Evolutionary conservation across 2,888 invertebrate genomes (phyloP).

Genomic region (Netelia melanura): DNA sequence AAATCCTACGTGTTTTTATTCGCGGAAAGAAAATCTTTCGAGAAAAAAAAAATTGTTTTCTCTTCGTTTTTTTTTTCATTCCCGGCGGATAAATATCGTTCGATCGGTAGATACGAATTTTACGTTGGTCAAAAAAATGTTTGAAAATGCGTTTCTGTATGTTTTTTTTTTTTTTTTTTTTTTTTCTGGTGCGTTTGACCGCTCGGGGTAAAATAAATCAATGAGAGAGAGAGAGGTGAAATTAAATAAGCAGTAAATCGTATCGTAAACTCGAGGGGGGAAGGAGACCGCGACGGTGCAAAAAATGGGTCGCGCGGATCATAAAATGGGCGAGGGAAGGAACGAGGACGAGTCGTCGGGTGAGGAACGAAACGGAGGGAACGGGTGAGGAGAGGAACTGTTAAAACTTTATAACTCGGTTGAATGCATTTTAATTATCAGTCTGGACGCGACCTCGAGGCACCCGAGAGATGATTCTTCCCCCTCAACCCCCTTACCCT

Average conservation of each 20-base stretch:
- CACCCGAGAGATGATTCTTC: slow-evolving; percentile 38
- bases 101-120: no score
- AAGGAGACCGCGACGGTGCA: slow-evolving; percentile 42
- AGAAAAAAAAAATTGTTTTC: no score
- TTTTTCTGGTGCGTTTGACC: no score
- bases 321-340: slow-evolving; percentile 69
- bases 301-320: not conserved
- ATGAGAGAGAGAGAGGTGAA: slow-evolving; percentile 70
- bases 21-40: no score
- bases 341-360: slow-evolving; percentile 38
- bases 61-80: no score
- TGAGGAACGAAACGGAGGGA: slow-evolving; percentile 18
- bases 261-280: slow-evolving; percentile 74
- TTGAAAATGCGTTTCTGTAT: no score
- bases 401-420: slow-evolving; percentile 78
- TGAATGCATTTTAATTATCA: slow-evolving; percentile 81
- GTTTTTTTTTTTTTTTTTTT: no score
- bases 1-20: no score
- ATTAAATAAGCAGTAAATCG: slow-evolving; percentile 79
- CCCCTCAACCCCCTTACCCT: no score
- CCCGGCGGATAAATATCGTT: no score
- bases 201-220: slow-evolving; percentile 70
- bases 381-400: slow-evolving; percentile 60
- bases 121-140: no score
- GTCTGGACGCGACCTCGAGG: slow-evolving; percentile 70